These are phyloP conservation scores for Heliconius charithonia DNA, from an alignment of 2,888 invertebrate genomes.

Conservation along the genomic window DNA sequence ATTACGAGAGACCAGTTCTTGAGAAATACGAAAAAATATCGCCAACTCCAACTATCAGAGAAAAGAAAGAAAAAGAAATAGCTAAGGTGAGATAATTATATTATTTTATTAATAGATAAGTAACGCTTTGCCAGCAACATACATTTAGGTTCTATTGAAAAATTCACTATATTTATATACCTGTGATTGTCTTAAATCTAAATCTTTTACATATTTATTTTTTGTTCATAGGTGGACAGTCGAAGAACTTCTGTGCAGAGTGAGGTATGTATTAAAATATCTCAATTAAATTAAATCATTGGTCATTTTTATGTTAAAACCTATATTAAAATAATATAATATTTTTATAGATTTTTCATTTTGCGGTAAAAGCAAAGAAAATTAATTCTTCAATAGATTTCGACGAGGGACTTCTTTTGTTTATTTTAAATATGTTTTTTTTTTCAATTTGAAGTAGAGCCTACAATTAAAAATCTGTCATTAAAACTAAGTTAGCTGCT, in stretches of 20 bases:
- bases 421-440: not conserved
- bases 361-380: not conserved
- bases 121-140: not conserved
- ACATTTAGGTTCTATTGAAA: no score
- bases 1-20: conserved; percentile 89
- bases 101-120: not conserved
- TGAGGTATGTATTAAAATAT: conserved; percentile 25
- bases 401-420: not conserved
- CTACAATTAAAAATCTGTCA: no score
- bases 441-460: not conserved
- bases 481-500: no score
- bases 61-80: conserved; percentile 77
- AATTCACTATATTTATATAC: no score
- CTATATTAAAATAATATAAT: not conserved
- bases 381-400: not conserved
- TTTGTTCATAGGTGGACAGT: conserved; percentile 27
- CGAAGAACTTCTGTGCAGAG: conserved; percentile 33
- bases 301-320: not conserved
- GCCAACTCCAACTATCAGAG: conserved; percentile 73
- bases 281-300: not conserved
- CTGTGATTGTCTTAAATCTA: not conserved
- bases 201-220: not conserved
- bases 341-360: not conserved
- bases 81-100: conserved; percentile 22
- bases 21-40: conserved; percentile 87